A percentile compares a stretch with the other conserved stretches of the same genome.
phyloP scores from a whole-genome alignment of 1,140 invertebrate species.

The Drosophila nikananu region DNA sequence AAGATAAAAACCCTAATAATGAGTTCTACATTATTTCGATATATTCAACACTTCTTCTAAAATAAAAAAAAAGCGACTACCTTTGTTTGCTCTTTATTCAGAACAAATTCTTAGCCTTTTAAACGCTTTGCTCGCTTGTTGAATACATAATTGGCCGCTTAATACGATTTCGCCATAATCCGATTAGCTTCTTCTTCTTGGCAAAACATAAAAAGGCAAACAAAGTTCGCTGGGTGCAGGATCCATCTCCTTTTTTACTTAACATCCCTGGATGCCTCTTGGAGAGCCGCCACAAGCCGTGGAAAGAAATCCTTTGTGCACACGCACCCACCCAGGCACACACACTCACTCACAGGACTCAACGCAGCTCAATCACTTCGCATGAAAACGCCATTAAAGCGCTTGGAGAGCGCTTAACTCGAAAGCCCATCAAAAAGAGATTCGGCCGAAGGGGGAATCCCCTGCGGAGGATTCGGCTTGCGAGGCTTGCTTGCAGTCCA shows the following conservation, averaged over 20 bases:
- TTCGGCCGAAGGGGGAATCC: slow-evolving; percentile 10
- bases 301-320: slow-evolving; percentile 61
- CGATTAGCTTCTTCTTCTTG: slow-evolving; percentile 48
- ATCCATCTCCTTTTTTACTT: slow-evolving; percentile 1
- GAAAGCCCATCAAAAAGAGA: slow-evolving; percentile 58
- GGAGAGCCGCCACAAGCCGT: slow-evolving; percentile 39
- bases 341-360: slow-evolving; percentile 6
- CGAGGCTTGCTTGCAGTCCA: slow-evolving; percentile 12
- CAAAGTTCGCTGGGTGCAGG: slow-evolving; percentile 4
- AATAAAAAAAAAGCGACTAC: not conserved
- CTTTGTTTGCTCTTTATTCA: not conserved
- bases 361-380: slow-evolving; percentile 32
- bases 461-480: slow-evolving; percentile 4
- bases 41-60: not conserved
- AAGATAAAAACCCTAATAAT: not conserved
- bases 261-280: slow-evolving; percentile 17
- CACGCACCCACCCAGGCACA: slow-evolving; percentile 22
- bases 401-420: slow-evolving; percentile 50
- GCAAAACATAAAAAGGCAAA: slow-evolving; percentile 41
- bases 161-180: slow-evolving; percentile 41
- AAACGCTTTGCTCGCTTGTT: slow-evolving; percentile 32
- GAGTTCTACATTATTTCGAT: not conserved
- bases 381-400: slow-evolving; percentile 70
- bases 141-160: slow-evolving; percentile 50
- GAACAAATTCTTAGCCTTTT: slow-evolving; percentile 3